Base-by-base conservation (phyloP, 2,888 invertebrate species). In the Pogonocherus hispidulus region DNA sequence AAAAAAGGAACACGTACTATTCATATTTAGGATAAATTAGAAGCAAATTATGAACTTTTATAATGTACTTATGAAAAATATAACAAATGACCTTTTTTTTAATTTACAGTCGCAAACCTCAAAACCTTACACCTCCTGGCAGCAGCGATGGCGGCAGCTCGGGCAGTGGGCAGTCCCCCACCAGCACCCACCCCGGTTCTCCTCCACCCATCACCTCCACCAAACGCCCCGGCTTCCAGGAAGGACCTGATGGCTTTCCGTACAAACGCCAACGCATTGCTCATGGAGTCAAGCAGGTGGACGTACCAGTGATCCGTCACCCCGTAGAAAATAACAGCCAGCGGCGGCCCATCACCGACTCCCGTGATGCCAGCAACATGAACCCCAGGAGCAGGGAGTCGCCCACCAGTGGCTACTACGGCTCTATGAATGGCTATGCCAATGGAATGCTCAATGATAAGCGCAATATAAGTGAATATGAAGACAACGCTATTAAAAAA, bases 51-150 rank as follows among this genome's bases (percentile, higher is more conserved):
- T n/a, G n/a, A n/a, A n/a, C n/a, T n/a, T n/a, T n/a, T n/a, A n/a
- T n/a, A n/a, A n/a, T n/a, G n/a, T n/a, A n/a, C n/a, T n/a, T n/a
- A n/a, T n/a, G n/a, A n/a, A n/a, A n/a, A n/a, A n/a, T n/a, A n/a
- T n/a, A n/a, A n/a, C n/a, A n/a, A n/a, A n/a, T n/a, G n/a, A n/a
- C n/a, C n/a, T n/a, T n/a, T n/a, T n/a, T 16, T 23, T 44, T 51
- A 37, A 51, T 66, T 74, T 83, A 20, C 85, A 93, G 94, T 85
- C 93, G 94, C 84, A 96, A 95, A 88, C 95, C 95, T 81, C 94
- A 95, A 88, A 96, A 95, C 87, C 88, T 96, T 81, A 96, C 95
- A 70, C 95, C 96, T 69, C 95, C 96, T 41, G 91, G 94, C 74
- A 94, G 94, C 83, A 94, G 94, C 80, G 95, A 95, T 82, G 90